Evolutionary conservation across 2,797 vertebrate species (phyloP).

Genomic region (Danio choprae): DNA sequence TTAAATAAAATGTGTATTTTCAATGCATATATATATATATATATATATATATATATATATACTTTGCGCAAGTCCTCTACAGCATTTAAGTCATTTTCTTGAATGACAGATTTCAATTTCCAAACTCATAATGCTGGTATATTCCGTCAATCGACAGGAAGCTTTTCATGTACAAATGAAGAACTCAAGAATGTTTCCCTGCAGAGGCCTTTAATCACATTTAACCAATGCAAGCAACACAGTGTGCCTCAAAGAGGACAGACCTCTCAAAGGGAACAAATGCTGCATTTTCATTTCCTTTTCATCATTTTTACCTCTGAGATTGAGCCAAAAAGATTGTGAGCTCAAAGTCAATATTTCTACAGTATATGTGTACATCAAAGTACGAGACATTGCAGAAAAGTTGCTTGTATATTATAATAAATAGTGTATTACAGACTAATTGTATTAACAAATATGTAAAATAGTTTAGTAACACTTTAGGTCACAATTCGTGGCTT

Average conservation of each 20-base stretch:
- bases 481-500: too few relatives aligned
- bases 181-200: slow-evolving; percentile 3
- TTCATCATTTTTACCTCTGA: background rate
- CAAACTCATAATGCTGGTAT: background rate
- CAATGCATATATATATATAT: too few relatives aligned
- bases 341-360: background rate
- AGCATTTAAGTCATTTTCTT: background rate
- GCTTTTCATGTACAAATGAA: slow-evolving; percentile 1
- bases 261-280: background rate
- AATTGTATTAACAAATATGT: background rate
- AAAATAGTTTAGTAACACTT: too few relatives aligned
- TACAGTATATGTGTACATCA: too few relatives aligned
- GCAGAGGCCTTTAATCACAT: slow-evolving; percentile 15
- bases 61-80: background rate
- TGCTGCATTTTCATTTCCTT: background rate
- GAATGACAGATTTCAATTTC: background rate
- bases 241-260: slow-evolving; percentile 13
- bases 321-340: background rate
- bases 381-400: background rate
- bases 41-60: too few relatives aligned
- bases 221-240: slow-evolving; percentile 4
- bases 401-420: background rate
- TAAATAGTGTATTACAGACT: background rate
- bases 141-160: background rate
- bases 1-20: too few relatives aligned